These are phyloP conservation scores for Orthonevra nobilis DNA, from an alignment of 2,888 invertebrate genomes.

Conservation along the genomic window DNA sequence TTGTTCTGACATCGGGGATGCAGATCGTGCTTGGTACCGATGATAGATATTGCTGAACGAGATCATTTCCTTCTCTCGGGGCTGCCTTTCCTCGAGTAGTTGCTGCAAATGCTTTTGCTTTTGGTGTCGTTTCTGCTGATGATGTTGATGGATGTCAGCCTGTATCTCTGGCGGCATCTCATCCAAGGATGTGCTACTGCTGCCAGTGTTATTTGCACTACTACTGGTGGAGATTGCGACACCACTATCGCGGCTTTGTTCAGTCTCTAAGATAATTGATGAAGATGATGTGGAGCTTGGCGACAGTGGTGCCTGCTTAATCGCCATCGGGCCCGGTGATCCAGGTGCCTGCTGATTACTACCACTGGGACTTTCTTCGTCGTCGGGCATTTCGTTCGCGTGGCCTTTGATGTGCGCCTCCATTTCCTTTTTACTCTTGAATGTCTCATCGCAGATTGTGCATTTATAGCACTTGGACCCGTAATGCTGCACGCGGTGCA, in stretches of 20 bases:
- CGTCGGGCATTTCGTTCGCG: conserved; percentile 83
- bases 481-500: conserved; percentile 94
- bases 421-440: conserved; percentile 94
- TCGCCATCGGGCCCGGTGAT: conserved; percentile 34
- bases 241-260: conserved; percentile 77
- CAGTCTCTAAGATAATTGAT: conserved; percentile 73
- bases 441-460: conserved; percentile 94
- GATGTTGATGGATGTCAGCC: conserved; percentile 70
- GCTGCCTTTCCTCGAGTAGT: conserved; percentile 39
- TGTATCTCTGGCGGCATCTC: conserved; percentile 64
- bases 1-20: conserved; percentile 42
- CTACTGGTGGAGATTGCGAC: conserved; percentile 76
- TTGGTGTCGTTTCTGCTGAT: conserved; percentile 80
- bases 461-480: conserved; percentile 96
- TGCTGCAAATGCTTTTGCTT: conserved; percentile 43
- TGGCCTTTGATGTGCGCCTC: conserved; percentile 92
- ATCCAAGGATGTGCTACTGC: conserved; percentile 60
- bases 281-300: conserved; percentile 55
- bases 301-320: conserved; percentile 42
- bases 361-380: conserved; percentile 72
- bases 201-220: conserved; percentile 67
- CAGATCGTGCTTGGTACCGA: conserved; percentile 59
- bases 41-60: conserved; percentile 65
- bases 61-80: conserved; percentile 52
- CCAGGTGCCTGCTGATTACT: conserved; percentile 39